phyloP scores from a whole-genome alignment of 2,888 invertebrate species.

The Trichacis sp. region DNA sequence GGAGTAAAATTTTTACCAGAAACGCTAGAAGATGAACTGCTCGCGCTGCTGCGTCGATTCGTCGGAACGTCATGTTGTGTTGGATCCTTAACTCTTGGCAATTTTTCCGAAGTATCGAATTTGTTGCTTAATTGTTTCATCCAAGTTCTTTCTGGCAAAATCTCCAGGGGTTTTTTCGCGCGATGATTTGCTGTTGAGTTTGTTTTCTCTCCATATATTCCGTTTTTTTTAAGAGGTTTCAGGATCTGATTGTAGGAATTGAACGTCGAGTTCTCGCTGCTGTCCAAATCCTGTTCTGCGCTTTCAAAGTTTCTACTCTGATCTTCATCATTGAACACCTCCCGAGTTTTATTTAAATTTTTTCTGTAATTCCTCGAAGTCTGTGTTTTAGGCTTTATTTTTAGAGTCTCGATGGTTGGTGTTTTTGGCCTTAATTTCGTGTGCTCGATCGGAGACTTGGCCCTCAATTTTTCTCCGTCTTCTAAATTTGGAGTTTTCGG shows the following conservation, averaged over 20 bases:
- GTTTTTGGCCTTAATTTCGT: not conserved
- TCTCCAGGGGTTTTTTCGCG: slow-evolving; percentile 27
- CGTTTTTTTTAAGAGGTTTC: slow-evolving; percentile 13
- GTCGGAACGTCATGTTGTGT: not conserved
- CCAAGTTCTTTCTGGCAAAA: slow-evolving; percentile 31
- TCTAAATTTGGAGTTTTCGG: not conserved
- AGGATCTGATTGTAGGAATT: not conserved
- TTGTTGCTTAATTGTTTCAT: slow-evolving; percentile 11
- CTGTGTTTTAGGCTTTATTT: not conserved
- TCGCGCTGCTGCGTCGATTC: not conserved
- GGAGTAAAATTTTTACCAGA: not conserved
- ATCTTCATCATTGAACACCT: too few species aligned
- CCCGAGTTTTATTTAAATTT: too few species aligned
- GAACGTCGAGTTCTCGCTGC: not conserved
- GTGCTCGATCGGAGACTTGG: not conserved
- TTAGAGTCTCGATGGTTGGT: not conserved
- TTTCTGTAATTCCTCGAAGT: not conserved
- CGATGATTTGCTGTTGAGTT: slow-evolving; percentile 19
- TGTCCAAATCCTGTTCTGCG: too few species aligned
- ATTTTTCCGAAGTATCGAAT: slow-evolving; percentile 15
- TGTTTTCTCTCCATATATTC: slow-evolving; percentile 29
- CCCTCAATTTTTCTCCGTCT: not conserved
- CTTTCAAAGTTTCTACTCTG: too few species aligned
- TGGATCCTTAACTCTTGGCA: not conserved
- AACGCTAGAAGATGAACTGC: not conserved